These are phyloP conservation scores for Tichodroma muraria DNA, from an alignment of 2,113 vertebrate genomes.

Conservation along the genomic window DNA sequence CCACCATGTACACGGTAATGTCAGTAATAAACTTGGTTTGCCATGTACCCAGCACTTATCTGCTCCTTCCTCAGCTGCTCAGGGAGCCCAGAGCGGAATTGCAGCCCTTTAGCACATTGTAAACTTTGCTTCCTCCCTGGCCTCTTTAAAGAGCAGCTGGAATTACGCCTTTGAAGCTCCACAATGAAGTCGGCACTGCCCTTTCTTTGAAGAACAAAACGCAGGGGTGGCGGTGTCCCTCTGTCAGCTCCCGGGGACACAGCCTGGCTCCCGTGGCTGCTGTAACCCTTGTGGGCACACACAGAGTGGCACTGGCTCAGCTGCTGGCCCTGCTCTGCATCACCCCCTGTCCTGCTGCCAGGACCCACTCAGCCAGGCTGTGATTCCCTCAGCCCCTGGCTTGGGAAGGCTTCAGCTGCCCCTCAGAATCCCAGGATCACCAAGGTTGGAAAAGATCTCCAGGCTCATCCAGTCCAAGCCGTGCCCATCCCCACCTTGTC, in stretches of 20 bases:
- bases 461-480: rapidly evolving
- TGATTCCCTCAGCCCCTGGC: neutral
- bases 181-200: conserved; percentile 15
- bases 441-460: neutral
- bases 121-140: conserved; percentile 31
- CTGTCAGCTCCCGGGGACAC: neutral
- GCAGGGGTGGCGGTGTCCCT: neutral
- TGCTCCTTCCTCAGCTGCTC: neutral
- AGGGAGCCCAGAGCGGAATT: neutral
- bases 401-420: neutral
- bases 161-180: conserved; percentile 28
- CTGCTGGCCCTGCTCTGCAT: neutral
- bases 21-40: conserved; percentile 67
- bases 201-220: conserved; percentile 53
- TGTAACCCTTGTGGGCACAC: neutral
- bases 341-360: neutral
- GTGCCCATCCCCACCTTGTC: neutral
- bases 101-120: neutral
- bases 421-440: neutral
- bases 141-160: neutral
- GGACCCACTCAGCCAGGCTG: neutral
- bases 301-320: rapidly evolving
- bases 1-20: conserved; percentile 44
- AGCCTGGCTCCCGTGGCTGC: neutral
- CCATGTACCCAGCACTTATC: conserved; percentile 11